phyloP scores from a whole-genome alignment of 2,113 vertebrate genomes.

The Ascaphus truei region DNA sequence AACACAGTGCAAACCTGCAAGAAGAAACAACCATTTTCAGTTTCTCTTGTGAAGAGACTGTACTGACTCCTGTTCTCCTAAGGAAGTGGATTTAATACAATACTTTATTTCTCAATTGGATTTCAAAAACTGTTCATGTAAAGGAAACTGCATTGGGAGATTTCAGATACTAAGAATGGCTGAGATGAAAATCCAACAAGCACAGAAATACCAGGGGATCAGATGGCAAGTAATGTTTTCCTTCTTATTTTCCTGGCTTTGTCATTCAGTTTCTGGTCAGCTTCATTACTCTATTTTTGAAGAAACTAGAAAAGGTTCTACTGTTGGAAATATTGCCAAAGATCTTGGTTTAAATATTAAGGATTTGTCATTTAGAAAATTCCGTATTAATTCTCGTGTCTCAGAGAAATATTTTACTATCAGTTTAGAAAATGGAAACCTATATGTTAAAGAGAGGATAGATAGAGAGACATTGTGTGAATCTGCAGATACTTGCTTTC shows the following conservation, averaged over 20 bases:
- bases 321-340: conserved; percentile 51
- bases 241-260: too few species aligned
- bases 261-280: conserved; percentile 21
- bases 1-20: too few species aligned
- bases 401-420: conserved; percentile 62
- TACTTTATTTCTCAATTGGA: too few species aligned
- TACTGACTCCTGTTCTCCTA: too few species aligned
- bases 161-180: background rate
- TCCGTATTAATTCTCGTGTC: conserved; percentile 40
- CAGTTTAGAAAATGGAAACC: conserved; percentile 54
- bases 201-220: conserved; percentile 25
- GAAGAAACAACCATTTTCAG: conserved; percentile 22
- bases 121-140: too few species aligned
- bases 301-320: conserved; percentile 40
- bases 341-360: conserved; percentile 55
- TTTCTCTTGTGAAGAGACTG: background rate
- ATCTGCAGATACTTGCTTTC: conserved; percentile 46
- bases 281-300: conserved; percentile 45
- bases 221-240: too few species aligned
- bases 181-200: conserved; percentile 34
- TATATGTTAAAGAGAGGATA: conserved; percentile 63
- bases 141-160: background rate
- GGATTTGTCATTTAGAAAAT: conserved; percentile 48
- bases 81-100: too few species aligned
- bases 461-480: conserved; percentile 63